Percentiles rank a stretch among this genome's conserved stretches.
Conservation (phyloP, 1,140 invertebrate genomes). For the Dendroctonus valens region DNA sequence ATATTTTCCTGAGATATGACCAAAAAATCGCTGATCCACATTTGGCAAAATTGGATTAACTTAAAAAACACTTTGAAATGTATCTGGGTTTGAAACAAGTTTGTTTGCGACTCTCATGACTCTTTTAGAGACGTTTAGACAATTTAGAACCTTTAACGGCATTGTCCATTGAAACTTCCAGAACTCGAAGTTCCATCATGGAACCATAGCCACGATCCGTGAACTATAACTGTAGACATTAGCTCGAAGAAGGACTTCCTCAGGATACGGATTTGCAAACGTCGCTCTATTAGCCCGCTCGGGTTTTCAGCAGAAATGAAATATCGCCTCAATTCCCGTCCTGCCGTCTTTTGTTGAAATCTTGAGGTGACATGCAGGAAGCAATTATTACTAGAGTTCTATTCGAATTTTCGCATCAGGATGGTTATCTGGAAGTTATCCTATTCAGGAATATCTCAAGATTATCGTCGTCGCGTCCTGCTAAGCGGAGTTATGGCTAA, state of each 20-base stretch:
- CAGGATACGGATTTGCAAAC: slow-evolving; percentile 27
- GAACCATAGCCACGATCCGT: slow-evolving; percentile 15
- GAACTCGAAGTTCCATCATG: not conserved
- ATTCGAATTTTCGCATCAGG: slow-evolving; percentile 24
- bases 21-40: no score
- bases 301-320: slow-evolving; percentile 27
- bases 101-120: no score
- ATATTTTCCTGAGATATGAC: no score
- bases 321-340: slow-evolving; percentile 23
- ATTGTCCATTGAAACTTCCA: slow-evolving; percentile 4
- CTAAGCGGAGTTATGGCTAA: slow-evolving; percentile 19
- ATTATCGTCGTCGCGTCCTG: slow-evolving; percentile 18
- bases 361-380: slow-evolving; percentile 33
- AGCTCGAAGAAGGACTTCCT: slow-evolving; percentile 27
- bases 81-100: no score
- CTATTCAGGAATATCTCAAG: slow-evolving; percentile 20
- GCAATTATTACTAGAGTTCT: slow-evolving; percentile 29
- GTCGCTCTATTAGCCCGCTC: slow-evolving; percentile 25
- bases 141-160: no score
- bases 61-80: no score
- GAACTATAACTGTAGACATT: slow-evolving; percentile 24
- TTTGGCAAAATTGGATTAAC: no score
- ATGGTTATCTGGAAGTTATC: slow-evolving; percentile 28
- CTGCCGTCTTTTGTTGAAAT: slow-evolving; percentile 31
- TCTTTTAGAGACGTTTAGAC: no score